These are phyloP conservation scores for Pandemis cinnamomeana DNA, from an alignment of 2,888 invertebrate genomes.

Conservation along the genomic window DNA sequence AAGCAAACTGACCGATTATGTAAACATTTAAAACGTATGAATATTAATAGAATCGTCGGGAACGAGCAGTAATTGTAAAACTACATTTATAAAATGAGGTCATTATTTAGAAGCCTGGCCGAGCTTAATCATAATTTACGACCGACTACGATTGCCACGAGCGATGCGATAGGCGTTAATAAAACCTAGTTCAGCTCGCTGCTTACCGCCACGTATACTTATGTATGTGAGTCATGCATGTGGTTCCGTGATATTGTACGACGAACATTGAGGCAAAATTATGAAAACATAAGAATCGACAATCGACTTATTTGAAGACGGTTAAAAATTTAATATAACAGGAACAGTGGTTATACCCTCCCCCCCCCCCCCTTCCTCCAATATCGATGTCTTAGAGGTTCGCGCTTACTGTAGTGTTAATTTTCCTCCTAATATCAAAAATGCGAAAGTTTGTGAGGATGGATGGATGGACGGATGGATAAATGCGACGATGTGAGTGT, in stretches of 20 bases:
- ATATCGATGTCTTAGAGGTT: too few relatives aligned
- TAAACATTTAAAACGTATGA: constrained; percentile 1
- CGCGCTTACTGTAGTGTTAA: too few relatives aligned
- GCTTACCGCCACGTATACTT: neutral
- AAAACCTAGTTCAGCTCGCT: constrained; percentile 4
- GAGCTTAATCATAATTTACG: constrained; percentile 27
- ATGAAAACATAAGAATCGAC: neutral
- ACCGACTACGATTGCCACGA: constrained; percentile 23
- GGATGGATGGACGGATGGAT: too few relatives aligned
- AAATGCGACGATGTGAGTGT: too few relatives aligned
- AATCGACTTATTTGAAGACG: neutral
- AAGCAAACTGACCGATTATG: neutral
- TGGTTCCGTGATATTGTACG: neutral
- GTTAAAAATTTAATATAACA: too few relatives aligned
- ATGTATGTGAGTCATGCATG: neutral
- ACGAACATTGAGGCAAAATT: neutral
- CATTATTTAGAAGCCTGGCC: constrained; percentile 20
- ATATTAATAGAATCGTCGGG: constrained; percentile 2
- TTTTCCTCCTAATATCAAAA: too few relatives aligned
- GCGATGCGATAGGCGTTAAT: constrained; percentile 24
- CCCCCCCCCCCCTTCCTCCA: too few relatives aligned
- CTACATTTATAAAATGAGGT: constrained; percentile 12
- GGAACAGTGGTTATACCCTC: too few relatives aligned
- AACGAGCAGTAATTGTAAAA: constrained; percentile 15
- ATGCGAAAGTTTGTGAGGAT: too few relatives aligned